Conservation (phyloP, 2,113 vertebrate species). For the Ceyx cyanopectus region DNA sequence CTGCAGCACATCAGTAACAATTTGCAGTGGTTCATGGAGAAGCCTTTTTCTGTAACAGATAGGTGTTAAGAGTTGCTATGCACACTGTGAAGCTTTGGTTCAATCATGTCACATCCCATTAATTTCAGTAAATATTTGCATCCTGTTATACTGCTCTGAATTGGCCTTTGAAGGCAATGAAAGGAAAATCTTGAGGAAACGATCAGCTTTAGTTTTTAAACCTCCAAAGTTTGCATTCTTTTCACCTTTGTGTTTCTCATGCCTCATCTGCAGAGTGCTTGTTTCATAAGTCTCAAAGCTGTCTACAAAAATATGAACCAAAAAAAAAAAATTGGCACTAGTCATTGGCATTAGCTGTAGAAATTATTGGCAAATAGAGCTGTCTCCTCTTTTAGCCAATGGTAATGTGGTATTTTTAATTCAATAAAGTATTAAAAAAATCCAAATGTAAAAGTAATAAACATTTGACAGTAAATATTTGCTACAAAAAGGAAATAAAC, state of each 20-base stretch:
- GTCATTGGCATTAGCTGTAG: conserved; percentile 74
- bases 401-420: conserved; percentile 82
- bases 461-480: conserved; percentile 79
- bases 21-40: neutral
- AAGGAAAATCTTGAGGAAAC: conserved; percentile 15
- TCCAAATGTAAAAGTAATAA: conserved; percentile 77
- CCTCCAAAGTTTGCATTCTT: conserved; percentile 3
- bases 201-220: conserved; percentile 28
- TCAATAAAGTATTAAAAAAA: conserved; percentile 78
- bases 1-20: neutral
- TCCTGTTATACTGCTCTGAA: neutral
- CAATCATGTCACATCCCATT: neutral
- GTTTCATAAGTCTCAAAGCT: conserved; percentile 69
- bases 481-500: conserved; percentile 74
- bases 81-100: neutral
- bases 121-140: conserved; percentile 21
- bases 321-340: conserved; percentile 71
- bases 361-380: conserved; percentile 77
- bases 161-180: neutral
- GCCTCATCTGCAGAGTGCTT: conserved; percentile 65
- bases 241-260: conserved; percentile 39
- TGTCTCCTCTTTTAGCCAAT: conserved; percentile 81
- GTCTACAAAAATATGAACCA: conserved; percentile 76
- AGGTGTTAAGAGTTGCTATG: neutral
- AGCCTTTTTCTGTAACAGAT: neutral